These are phyloP conservation scores for Drosophila diplacantha DNA, from an alignment of 2,888 invertebrate species.

Conservation along the genomic window DNA sequence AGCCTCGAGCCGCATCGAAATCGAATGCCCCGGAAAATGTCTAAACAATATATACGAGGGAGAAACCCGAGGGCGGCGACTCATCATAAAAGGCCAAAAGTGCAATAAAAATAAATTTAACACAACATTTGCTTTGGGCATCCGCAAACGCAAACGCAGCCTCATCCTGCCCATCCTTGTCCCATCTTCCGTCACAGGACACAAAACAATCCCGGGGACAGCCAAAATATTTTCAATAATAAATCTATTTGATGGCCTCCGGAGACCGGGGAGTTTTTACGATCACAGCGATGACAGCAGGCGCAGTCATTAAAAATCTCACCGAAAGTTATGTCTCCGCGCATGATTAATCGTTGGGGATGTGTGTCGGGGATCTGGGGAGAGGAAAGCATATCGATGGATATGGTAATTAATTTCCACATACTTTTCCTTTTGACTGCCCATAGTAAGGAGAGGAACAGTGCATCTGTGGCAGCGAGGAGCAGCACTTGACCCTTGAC, in stretches of 20 bases:
- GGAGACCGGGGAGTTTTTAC: constrained; percentile 45
- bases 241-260: constrained; percentile 71
- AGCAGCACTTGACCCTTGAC: constrained; percentile 39
- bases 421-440: constrained; percentile 29
- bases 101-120: constrained; percentile 67
- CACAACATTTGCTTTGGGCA: constrained; percentile 60
- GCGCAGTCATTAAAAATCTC: constrained; percentile 74
- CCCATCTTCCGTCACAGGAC: constrained; percentile 52
- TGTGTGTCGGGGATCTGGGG: background rate
- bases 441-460: background rate
- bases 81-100: constrained; percentile 64
- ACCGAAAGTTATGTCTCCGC: constrained; percentile 54
- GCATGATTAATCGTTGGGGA: constrained; percentile 70
- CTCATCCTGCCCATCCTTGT: constrained; percentile 18
- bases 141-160: constrained; percentile 13
- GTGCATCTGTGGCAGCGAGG: constrained; percentile 43
- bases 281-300: constrained; percentile 56
- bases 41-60: constrained; percentile 44
- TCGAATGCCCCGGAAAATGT: constrained; percentile 48
- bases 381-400: constrained; percentile 19
- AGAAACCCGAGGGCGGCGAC: constrained; percentile 45
- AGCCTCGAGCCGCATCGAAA: constrained; percentile 36
- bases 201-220: constrained; percentile 62
- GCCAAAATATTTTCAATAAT: constrained; percentile 71
- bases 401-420: constrained; percentile 57